These are phyloP conservation scores for Drosophila birchii DNA, from an alignment of 2,888 invertebrate genomes.

Conservation along the genomic window DNA sequence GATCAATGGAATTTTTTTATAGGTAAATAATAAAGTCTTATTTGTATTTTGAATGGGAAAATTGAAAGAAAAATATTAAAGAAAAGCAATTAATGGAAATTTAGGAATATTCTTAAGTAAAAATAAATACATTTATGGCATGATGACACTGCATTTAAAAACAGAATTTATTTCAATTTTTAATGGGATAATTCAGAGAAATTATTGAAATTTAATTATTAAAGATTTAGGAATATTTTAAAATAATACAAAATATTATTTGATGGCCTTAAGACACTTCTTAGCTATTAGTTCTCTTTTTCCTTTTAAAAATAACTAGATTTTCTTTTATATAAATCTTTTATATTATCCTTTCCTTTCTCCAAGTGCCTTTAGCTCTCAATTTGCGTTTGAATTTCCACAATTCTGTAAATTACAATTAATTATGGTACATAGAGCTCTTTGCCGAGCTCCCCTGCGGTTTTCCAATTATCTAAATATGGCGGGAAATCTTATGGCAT, in stretches of 20 bases:
- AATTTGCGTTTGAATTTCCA: not conserved
- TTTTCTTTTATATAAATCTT: not conserved
- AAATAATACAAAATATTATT: no score
- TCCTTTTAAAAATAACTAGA: no score
- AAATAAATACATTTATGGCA: not conserved
- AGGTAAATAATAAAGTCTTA: not conserved
- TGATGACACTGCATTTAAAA: not conserved
- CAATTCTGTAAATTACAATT: slow-evolving; percentile 3
- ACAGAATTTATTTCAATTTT: not conserved
- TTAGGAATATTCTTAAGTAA: not conserved
- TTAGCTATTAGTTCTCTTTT: no score
- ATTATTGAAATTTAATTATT: no score
- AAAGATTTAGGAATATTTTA: no score
- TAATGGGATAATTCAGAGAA: not conserved
- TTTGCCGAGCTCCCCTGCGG: slow-evolving; percentile 4
- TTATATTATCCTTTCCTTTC: not conserved
- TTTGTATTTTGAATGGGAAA: not conserved
- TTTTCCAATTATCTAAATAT: slow-evolving; percentile 31
- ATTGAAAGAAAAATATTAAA: not conserved
- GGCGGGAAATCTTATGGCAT: slow-evolving; percentile 14
- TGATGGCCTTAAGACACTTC: no score
- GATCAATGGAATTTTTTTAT: not conserved
- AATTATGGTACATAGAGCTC: slow-evolving; percentile 4
- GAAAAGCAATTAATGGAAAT: not conserved
- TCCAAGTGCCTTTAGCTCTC: not conserved